Conservation (phyloP, 2,888 invertebrate genomes). For the Apamea sordens region DNA sequence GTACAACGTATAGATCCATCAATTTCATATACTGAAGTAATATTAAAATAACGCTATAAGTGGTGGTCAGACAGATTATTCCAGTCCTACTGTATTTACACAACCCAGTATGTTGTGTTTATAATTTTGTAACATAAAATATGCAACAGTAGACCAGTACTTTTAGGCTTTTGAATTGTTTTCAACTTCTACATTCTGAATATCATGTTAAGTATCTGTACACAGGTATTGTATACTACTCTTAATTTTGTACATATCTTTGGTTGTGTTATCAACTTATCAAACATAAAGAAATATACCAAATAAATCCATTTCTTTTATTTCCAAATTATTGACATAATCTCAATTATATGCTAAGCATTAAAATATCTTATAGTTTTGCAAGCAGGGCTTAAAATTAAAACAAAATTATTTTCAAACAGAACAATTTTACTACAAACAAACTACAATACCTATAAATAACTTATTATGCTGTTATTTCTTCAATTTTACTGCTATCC, state of each 20-base stretch:
- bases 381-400: not conserved
- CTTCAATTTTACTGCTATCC: constrained; percentile 66
- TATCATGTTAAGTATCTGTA: constrained; percentile 28
- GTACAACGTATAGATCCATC: too few relatives aligned
- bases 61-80: not conserved
- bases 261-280: constrained; percentile 11
- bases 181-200: constrained; percentile 9
- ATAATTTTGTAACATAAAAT: constrained; percentile 11
- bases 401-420: constrained; percentile 44
- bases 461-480: constrained; percentile 41
- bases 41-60: not conserved
- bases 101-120: not conserved
- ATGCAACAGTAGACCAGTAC: not conserved
- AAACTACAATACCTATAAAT: constrained; percentile 36
- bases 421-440: constrained; percentile 58
- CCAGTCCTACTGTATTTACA: not conserved
- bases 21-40: not conserved
- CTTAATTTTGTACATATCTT: constrained; percentile 35
- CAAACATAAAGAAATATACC: constrained; percentile 24
- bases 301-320: constrained; percentile 4
- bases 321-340: constrained; percentile 3
- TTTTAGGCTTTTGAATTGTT: not conserved
- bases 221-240: constrained; percentile 9
- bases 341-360: not conserved
- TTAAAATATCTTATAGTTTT: not conserved